Evolutionary conservation across 2,888 invertebrate species (phyloP), one percentile per base, ranked within the genome.

Genomic region (Hirtodrosophila confusa): DNA sequence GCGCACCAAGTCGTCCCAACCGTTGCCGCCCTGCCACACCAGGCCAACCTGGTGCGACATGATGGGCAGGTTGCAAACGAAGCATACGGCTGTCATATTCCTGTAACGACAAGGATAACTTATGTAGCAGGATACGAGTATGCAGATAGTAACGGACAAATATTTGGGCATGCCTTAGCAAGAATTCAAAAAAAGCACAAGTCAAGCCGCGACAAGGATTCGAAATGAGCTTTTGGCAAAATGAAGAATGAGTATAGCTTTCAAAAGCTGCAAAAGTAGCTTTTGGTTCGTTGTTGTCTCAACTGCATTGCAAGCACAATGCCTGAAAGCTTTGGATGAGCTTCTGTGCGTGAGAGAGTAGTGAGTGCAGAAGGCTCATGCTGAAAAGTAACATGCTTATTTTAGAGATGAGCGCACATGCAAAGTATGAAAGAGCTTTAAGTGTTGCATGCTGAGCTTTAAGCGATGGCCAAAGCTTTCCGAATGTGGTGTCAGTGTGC

Each of bases 11-110:
- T 97, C 97, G 95, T 97, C 97, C 96, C 97, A 97, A 86, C 97
- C 97, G 92, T 97, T 97, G 91, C 97, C 97, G 51, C 97, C 97
- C 89, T 97, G 96, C 97, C 97, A 97, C 91, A 97, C 96, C 92
- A 97, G 93, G 48, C 97, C 97, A 89, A 97, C 97, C 94, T 98
- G 98, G 93, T 98, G 97, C 78, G 96, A 97, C 92, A 97, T 94
- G 91, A 98, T 97, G 88, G 98, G 97, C 90, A 97, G 94, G 93
- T 98, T 97, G 95, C 98, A 98, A 88, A 98, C 97, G 93, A 98
- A 98, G 93, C 98, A 98, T 93, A 97, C 95, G 92, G 97, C 96
- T 90, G 97, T 96, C 97, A 97, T 97, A 91, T 96, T 97, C 95
- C 97, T 97, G 95, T 78, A 92, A 91, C 84, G 70, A 68, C 4